A percentile compares a stretch with the other conserved stretches of the same genome.
phyloP scores from a whole-genome alignment of 37 sponge, comb jelly and placozoan genomes.

The Petrosia ficiformis region DNA sequence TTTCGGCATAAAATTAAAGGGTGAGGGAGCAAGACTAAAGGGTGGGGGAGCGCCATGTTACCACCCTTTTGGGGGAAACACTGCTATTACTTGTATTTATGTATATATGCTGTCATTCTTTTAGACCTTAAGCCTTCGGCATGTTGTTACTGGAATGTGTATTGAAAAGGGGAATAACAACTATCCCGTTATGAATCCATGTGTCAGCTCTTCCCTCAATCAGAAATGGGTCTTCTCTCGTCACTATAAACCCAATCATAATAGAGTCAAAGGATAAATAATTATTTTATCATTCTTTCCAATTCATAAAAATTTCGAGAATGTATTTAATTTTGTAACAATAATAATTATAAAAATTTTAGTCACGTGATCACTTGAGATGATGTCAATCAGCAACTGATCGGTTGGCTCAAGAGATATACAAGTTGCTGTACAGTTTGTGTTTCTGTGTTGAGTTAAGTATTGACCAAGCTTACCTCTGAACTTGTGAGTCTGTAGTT shows the following conservation, averaged over 20 bases:
- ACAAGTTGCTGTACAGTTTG: too few relatives aligned
- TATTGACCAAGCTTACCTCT: too few relatives aligned
- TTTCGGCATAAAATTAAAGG: too few relatives aligned
- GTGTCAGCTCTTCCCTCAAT: slow-evolving; percentile 1
- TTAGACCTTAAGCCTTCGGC: slow-evolving; percentile 44
- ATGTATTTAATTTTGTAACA: background rate
- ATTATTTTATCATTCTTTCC: background rate
- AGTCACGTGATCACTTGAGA: background rate
- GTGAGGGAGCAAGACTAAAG: too few relatives aligned
- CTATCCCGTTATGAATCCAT: slow-evolving; percentile 34
- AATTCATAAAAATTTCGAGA: background rate
- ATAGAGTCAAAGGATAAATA: background rate
- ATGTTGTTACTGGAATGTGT: slow-evolving; percentile 25
- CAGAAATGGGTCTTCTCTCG: slow-evolving; percentile 45
- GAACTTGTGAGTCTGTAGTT: too few relatives aligned
- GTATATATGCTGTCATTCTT: background rate
- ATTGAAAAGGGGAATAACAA: slow-evolving; percentile 13
- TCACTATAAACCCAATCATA: slow-evolving; percentile 31
- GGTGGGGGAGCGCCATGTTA: too few relatives aligned
- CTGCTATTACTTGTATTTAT: background rate
- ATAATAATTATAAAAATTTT: background rate
- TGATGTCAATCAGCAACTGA: too few relatives aligned
- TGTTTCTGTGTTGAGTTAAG: too few relatives aligned
- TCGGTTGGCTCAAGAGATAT: too few relatives aligned
- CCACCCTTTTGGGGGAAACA: too few relatives aligned